Percentiles rank a stretch among this genome's conserved stretches.
These are phyloP conservation scores for Catocala nupta DNA, from an alignment of 2,888 invertebrate genomes.

Conservation along the genomic window DNA sequence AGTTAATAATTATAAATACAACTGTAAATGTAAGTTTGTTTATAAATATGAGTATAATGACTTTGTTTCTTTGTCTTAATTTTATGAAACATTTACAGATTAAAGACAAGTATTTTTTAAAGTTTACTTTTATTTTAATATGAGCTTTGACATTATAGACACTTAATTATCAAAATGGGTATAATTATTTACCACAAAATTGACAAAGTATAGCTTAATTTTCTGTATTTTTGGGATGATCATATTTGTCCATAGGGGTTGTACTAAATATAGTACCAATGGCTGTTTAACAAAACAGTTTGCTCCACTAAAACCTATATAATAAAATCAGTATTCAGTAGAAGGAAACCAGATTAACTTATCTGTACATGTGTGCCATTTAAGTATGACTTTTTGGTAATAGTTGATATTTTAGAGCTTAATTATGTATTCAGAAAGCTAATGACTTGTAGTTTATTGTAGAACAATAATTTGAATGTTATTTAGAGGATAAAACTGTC, in stretches of 20 bases:
- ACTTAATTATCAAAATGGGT: no score
- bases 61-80: constrained; percentile 53
- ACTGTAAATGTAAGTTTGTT: constrained; percentile 53
- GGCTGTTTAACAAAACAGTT: no score
- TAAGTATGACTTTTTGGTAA: constrained; percentile 1
- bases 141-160: no score
- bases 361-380: constrained; percentile 18
- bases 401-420: background rate
- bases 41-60: constrained; percentile 51
- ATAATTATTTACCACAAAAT: no score
- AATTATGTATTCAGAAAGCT: background rate
- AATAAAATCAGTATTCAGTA: background rate
- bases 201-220: no score
- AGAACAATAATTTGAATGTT: background rate
- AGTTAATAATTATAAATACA: constrained; percentile 25
- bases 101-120: no score
- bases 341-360: constrained; percentile 28
- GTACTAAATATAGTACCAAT: no score
- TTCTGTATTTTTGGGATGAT: no score
- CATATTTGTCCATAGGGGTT: no score
- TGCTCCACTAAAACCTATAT: no score
- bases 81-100: constrained; percentile 14
- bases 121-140: no score
- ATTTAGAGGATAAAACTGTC: background rate
- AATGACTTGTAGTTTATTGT: background rate